phyloP scores from a whole-genome alignment of 2,888 invertebrate genomes.

The Macrosiphum euphorbiae region DNA sequence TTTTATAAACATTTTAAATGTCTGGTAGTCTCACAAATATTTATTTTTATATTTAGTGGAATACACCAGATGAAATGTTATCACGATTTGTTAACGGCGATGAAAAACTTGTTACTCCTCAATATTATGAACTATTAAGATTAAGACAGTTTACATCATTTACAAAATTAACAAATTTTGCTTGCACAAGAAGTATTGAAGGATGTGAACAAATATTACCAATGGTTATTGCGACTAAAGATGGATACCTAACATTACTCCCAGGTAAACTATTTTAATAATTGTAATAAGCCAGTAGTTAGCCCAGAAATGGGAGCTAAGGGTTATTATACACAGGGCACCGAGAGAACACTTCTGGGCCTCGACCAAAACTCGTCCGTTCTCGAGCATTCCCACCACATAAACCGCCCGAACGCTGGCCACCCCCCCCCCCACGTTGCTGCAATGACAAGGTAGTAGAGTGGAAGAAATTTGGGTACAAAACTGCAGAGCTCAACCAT shows the following conservation, averaged over 20 bases:
- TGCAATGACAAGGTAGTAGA: no score
- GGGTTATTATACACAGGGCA: no score
- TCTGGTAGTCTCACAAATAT: not conserved
- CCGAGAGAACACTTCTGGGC: no score
- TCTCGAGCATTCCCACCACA: no score
- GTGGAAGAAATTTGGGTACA: no score
- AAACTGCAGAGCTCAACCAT: no score
- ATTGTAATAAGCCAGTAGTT: not conserved
- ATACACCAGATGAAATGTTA: constrained; percentile 74
- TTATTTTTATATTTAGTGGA: constrained; percentile 75
- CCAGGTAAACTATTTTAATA: constrained; percentile 73
- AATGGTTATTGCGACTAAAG: constrained; percentile 73
- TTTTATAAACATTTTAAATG: not conserved
- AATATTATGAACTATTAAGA: constrained; percentile 82
- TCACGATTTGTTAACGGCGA: constrained; percentile 70
- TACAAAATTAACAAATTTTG: constrained; percentile 75
- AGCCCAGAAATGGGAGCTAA: not conserved
- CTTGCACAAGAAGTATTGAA: constrained; percentile 73
- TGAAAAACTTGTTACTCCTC: constrained; percentile 79
- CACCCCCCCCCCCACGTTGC: no score
- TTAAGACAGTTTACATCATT: constrained; percentile 75
- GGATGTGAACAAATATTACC: constrained; percentile 75
- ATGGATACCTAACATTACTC: constrained; percentile 75
- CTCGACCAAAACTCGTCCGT: no score
- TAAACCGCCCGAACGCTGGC: no score